phyloP scores from a whole-genome alignment of 1,140 invertebrate species.

The Papilio polytes region DNA sequence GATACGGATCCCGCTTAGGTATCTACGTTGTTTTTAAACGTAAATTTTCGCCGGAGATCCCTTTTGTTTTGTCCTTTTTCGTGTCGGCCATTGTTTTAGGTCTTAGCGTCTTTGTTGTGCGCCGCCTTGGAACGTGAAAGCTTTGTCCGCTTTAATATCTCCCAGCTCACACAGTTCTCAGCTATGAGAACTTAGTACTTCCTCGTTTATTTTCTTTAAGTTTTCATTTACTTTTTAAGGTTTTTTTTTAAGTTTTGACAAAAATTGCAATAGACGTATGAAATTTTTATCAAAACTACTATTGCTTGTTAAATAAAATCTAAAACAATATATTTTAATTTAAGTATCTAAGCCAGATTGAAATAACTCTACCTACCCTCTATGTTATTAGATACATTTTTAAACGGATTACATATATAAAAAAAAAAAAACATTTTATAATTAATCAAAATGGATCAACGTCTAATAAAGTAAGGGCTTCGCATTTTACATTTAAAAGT shows the following conservation, averaged over 20 bases:
- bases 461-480: not conserved
- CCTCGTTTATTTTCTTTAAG: not conserved
- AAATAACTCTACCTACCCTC: no score
- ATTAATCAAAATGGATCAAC: no score
- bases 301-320: no score
- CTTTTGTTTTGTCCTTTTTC: constrained; percentile 66
- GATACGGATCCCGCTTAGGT: constrained; percentile 81
- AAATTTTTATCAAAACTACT: not conserved
- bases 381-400: no score
- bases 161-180: constrained; percentile 34
- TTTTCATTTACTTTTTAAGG: not conserved
- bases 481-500: constrained; percentile 6
- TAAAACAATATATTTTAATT: no score
- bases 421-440: no score
- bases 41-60: constrained; percentile 68
- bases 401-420: no score
- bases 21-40: constrained; percentile 83
- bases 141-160: constrained; percentile 57
- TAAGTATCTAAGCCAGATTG: no score
- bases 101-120: constrained; percentile 64
- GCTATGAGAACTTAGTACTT: constrained; percentile 58
- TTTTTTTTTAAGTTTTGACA: not conserved
- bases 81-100: constrained; percentile 67
- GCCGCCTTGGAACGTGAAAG: constrained; percentile 50
- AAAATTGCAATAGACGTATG: not conserved